These are phyloP conservation scores for Globia sparganii DNA, from an alignment of 2,888 invertebrate species.

Conservation along the genomic window DNA sequence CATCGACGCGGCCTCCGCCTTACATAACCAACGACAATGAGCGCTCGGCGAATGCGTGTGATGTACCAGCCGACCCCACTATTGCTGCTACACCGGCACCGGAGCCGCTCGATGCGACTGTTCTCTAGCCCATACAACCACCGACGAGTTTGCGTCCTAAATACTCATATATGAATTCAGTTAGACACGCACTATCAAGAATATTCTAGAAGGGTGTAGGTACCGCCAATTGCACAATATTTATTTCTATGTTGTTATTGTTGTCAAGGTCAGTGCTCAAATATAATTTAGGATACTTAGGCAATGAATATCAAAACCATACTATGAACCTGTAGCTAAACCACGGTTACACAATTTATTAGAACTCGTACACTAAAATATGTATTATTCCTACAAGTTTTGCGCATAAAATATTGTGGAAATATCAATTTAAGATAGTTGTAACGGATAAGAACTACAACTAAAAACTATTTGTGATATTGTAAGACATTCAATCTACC, in stretches of 20 bases:
- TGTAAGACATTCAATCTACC: conserved; percentile 30
- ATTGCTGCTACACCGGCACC: conserved; percentile 46
- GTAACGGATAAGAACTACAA: conserved; percentile 33
- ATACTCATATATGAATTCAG: conserved; percentile 6
- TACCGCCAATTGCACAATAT: not conserved
- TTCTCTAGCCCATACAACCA: conserved; percentile 1
- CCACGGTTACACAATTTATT: conserved; percentile 25
- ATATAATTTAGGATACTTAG: conserved; percentile 26
- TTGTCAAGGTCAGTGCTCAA: conserved; percentile 42
- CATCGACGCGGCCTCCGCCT: conserved; percentile 89
- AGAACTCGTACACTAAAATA: conserved; percentile 22
- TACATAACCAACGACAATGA: conserved; percentile 90
- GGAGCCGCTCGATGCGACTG: conserved; percentile 26
- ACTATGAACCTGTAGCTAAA: conserved; percentile 17
- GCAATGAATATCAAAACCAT: conserved; percentile 31
- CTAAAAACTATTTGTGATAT: conserved; percentile 37
- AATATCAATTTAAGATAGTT: conserved; percentile 34
- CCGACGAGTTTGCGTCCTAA: not conserved
- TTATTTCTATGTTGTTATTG: conserved; percentile 8
- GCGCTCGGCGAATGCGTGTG: conserved; percentile 84
- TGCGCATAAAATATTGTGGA: conserved; percentile 11
- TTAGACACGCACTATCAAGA: conserved; percentile 4
- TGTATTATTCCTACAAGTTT: conserved; percentile 23
- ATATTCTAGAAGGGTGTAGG: conserved; percentile 49
- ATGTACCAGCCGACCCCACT: conserved; percentile 77